These are phyloP conservation scores for Manis pentadactyla DNA, from an alignment of 2,797 vertebrate genomes.

Conservation along the genomic window DNA sequence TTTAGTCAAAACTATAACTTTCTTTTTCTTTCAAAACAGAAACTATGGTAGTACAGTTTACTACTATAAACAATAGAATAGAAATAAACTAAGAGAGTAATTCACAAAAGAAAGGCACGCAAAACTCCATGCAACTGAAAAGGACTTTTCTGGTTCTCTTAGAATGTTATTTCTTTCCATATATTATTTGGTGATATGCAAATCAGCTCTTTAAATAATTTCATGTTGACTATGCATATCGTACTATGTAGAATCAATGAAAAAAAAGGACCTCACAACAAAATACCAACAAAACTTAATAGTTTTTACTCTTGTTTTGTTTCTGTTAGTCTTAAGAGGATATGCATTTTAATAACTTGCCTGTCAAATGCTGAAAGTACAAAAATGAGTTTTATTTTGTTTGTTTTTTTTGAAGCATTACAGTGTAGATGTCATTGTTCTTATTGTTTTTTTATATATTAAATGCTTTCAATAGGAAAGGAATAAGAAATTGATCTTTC, in stretches of 20 bases:
- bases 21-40: neutral
- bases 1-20: neutral
- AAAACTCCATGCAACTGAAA: neutral
- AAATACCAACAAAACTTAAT: neutral
- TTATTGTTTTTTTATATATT: slow-evolving; percentile 3
- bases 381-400: neutral
- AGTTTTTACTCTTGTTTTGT: neutral
- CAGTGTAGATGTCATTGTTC: neutral
- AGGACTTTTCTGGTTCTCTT: neutral
- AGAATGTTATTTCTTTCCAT: neutral
- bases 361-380: neutral
- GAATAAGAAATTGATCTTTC: slow-evolving; percentile 47
- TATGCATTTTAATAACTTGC: neutral
- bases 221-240: neutral
- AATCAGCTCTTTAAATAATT: neutral
- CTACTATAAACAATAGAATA: neutral
- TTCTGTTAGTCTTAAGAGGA: neutral
- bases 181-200: neutral
- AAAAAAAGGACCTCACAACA: neutral
- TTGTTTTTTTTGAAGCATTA: neutral
- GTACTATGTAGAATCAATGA: neutral
- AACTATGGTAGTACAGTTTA: neutral
- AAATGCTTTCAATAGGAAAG: slow-evolving; percentile 63
- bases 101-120: neutral
- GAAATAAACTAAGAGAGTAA: neutral